Evolutionary conservation across 2,888 invertebrate species (phyloP).

Genomic region (Leptopterna dolabrata): DNA sequence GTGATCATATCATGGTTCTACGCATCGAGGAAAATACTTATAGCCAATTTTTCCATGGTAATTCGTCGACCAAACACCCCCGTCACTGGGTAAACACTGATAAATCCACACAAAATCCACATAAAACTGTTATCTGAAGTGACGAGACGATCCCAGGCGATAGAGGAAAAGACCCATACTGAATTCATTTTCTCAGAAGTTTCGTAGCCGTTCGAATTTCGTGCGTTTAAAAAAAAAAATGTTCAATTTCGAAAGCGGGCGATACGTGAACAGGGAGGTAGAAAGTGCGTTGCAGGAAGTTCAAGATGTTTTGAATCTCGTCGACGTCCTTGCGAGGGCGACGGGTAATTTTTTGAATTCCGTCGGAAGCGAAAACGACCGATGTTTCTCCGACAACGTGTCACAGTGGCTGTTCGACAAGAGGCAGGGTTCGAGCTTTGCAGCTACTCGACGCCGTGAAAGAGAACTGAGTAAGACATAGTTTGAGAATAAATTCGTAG

Average conservation of each 20-base stretch:
- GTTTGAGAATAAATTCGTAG: too few relatives aligned
- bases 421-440: background rate
- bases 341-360: conserved; percentile 22
- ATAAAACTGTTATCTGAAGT: too few relatives aligned
- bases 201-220: background rate
- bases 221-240: background rate
- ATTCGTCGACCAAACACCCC: too few relatives aligned
- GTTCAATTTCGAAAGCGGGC: conserved; percentile 11
- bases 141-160: too few relatives aligned
- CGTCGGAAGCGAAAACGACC: background rate
- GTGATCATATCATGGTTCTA: too few relatives aligned
- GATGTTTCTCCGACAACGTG: conserved; percentile 8
- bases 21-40: too few relatives aligned
- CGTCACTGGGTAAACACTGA: too few relatives aligned
- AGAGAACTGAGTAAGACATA: background rate
- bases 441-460: background rate
- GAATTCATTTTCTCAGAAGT: too few relatives aligned
- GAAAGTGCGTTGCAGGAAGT: conserved; percentile 23
- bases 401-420: conserved; percentile 37
- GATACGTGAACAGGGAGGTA: background rate
- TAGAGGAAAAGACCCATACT: too few relatives aligned
- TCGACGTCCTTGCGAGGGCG: conserved; percentile 28
- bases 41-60: too few relatives aligned
- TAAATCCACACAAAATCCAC: too few relatives aligned
- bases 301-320: conserved; percentile 19